Base-by-base conservation (phyloP, 2,113 vertebrate species). In the Egretta garzetta region DNA sequence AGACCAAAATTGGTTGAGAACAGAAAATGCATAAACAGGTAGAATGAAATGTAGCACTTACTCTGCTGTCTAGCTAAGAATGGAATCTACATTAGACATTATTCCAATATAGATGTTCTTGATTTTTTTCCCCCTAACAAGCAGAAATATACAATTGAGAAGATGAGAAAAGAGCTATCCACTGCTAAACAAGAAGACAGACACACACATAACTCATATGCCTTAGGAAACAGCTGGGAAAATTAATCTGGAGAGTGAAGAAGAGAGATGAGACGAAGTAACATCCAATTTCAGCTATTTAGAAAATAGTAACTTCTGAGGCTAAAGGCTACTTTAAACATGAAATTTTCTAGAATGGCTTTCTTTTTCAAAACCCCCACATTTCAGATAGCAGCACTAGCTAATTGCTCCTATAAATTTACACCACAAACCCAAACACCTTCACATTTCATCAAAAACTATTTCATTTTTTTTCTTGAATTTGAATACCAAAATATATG, bases 161-260 rank as follows among this genome's bases (percentile, higher is more conserved):
- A 28, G 13, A 84, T 15, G 52, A 92, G 23, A 53, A 53, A 58
- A 81, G 43, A 85, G 35, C n/a, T 59, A 35, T 8, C 12, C 32
- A 16, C 7, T 26, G 37, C 62, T 76, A 17, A 81, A 45, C 58
- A 68, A 59, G 27, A 37, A 39, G 60, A 74, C 19, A 89, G 39
- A 45, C 41, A 64, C 24, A 47, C 0, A 0, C 41, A 20, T 70
- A 88, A 74, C 26, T 58, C 59, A n/a, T 21, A 50, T 1, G 4
- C 35, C 81, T 77, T n/a, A 28, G 32, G 39, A 86, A 93, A 72
- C 33, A 93, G 90, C 43, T 24, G 8, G n/a, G 30, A 67, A 79
- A 87, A 93, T n/a, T 55, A 23, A 90, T 47, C 67, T 43, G 27
- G 26, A 77, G 6, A 21, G 8, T 53, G 27, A 89, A 67, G 45